Conservation (phyloP, 2,797 vertebrate species). For the Lutjanus argentimaculatus region DNA sequence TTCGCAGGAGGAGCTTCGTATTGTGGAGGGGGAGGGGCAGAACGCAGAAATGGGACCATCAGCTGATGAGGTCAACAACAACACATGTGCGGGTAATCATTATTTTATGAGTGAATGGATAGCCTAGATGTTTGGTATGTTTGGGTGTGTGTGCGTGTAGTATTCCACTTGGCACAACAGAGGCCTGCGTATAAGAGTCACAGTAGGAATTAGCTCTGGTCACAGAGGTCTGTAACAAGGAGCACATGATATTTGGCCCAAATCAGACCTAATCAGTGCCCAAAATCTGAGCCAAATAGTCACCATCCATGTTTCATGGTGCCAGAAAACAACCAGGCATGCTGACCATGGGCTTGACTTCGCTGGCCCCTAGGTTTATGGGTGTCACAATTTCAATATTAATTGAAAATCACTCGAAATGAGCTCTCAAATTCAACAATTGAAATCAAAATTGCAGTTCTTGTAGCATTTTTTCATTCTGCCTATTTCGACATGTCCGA, state of each 20-base stretch:
- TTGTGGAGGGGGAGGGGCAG: slow-evolving; percentile 96
- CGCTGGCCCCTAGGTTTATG: no score
- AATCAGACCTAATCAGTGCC: background rate
- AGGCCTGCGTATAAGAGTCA: background rate
- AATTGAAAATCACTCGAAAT: no score
- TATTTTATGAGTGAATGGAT: slow-evolving; percentile 51
- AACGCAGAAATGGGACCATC: slow-evolving; percentile 89
- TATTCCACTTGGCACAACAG: background rate
- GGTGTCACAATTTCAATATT: no score
- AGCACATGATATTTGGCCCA: background rate
- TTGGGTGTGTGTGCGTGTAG: slow-evolving; percentile 1
- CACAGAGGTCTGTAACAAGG: background rate
- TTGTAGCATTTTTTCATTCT: no score
- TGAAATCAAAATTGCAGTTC: no score
- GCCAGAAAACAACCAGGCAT: background rate
- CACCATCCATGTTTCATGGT: background rate
- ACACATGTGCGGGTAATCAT: slow-evolving; percentile 91
- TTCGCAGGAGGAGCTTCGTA: slow-evolving; percentile 96
- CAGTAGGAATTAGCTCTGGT: background rate
- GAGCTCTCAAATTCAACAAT: no score
- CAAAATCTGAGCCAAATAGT: background rate
- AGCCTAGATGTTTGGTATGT: background rate
- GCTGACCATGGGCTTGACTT: background rate
- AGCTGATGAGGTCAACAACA: slow-evolving; percentile 98
- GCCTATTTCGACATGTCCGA: no score